These are phyloP conservation scores for Phocides pigmalion DNA, from an alignment of 1,140 invertebrate species.

Conservation along the genomic window DNA sequence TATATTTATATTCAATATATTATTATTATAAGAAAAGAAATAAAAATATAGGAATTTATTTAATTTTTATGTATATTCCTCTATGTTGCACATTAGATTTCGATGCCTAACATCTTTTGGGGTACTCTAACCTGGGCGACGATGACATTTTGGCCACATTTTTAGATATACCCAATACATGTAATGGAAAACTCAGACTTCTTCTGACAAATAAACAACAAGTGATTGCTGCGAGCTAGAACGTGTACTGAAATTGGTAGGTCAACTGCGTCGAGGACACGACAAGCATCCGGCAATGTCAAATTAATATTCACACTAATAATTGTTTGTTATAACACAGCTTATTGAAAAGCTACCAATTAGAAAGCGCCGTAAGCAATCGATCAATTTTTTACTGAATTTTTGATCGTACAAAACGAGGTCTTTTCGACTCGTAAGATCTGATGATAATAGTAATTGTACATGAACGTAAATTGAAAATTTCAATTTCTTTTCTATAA, in stretches of 20 bases:
- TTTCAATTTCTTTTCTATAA: background rate
- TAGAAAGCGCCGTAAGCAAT: slow-evolving; percentile 45
- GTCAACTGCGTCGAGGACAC: slow-evolving; percentile 32
- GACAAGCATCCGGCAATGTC: slow-evolving; percentile 41
- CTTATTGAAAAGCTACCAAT: slow-evolving; percentile 33
- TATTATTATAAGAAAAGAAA: too few relatives aligned
- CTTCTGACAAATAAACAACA: slow-evolving; percentile 6
- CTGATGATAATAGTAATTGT: background rate
- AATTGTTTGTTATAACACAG: slow-evolving; percentile 33
- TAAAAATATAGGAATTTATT: too few relatives aligned
- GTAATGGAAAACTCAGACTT: background rate
- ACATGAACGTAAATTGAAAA: background rate
- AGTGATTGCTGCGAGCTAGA: slow-evolving; percentile 5
- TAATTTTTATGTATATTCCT: too few relatives aligned
- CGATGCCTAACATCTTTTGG: too few relatives aligned
- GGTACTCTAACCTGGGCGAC: too few relatives aligned
- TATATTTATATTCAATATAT: too few relatives aligned
- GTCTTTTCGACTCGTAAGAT: background rate
- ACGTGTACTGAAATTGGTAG: slow-evolving; percentile 11
- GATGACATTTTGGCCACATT: background rate
- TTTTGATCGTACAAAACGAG: background rate
- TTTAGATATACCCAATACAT: background rate
- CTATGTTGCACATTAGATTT: too few relatives aligned
- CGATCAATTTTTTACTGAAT: slow-evolving; percentile 16
- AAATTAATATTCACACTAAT: slow-evolving; percentile 48